phyloP scores from a whole-genome alignment of 2,888 invertebrate species.

The Schizaphis graminum region DNA sequence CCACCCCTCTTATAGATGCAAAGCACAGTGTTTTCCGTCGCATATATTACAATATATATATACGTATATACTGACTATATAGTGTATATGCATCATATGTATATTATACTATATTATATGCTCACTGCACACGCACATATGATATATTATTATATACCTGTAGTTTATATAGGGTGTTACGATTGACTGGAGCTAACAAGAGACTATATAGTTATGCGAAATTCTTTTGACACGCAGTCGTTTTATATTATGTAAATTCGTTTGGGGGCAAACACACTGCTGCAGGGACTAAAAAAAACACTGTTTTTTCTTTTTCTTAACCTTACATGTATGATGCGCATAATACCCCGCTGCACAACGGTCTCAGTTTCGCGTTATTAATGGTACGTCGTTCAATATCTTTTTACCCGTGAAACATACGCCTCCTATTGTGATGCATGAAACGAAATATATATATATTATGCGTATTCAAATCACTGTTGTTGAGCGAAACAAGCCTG shows the following conservation, averaged over 20 bases:
- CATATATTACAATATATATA: neutral
- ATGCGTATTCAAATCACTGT: constrained; percentile 61
- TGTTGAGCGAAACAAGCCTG: constrained; percentile 57
- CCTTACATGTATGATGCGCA: neutral
- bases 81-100: neutral
- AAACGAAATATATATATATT: constrained; percentile 49
- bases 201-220: constrained; percentile 5
- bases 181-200: constrained; percentile 45
- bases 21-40: neutral
- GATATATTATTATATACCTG: neutral
- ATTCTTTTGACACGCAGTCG: constrained; percentile 51
- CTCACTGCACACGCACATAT: neutral
- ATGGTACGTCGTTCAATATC: constrained; percentile 60
- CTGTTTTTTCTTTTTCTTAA: constrained; percentile 18
- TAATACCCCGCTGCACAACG: neutral
- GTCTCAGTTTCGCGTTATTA: constrained; percentile 65
- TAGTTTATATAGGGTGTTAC: constrained; percentile 30
- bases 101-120: constrained; percentile 1
- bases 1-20: neutral
- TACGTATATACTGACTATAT: no score
- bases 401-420: constrained; percentile 61
- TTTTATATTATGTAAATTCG: constrained; percentile 62
- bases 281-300: constrained; percentile 10
- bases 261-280: neutral
- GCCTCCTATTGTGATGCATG: constrained; percentile 55